Conservation (phyloP, 2,888 invertebrate species). For the Apoda limacodes region DNA sequence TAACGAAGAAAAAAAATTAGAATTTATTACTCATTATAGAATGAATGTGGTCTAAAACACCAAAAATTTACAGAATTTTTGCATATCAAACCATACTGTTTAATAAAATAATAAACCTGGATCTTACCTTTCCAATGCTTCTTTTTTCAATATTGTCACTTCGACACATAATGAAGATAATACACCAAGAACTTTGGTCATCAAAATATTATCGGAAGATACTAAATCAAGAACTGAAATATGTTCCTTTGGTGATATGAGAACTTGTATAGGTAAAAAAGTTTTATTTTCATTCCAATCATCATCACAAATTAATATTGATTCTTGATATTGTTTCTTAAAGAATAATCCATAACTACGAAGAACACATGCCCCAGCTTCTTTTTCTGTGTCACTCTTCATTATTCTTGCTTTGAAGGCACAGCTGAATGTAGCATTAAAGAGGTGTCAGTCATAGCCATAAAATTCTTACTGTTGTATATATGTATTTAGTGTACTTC, state of each 20-base stretch:
- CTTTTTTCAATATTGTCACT: constrained; percentile 74
- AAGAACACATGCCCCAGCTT: constrained; percentile 47
- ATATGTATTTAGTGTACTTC: no score
- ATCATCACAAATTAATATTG: constrained; percentile 26
- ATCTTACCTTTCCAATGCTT: constrained; percentile 72
- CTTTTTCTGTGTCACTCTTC: constrained; percentile 47
- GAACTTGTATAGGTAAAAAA: constrained; percentile 44
- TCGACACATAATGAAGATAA: constrained; percentile 85
- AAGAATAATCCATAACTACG: constrained; percentile 58
- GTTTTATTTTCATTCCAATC: constrained; percentile 45
- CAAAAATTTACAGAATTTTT: no score
- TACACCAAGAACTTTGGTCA: constrained; percentile 83
- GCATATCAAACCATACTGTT: no score
- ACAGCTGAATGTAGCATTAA: no score
- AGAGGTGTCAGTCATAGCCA: no score
- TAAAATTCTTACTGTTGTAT: no score
- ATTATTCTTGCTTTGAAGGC: constrained; percentile 30
- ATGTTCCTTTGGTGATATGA: constrained; percentile 69
- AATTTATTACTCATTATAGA: background rate
- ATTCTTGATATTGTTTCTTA: constrained; percentile 51
- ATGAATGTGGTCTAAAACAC: no score
- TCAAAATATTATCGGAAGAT: constrained; percentile 84
- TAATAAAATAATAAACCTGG: background rate
- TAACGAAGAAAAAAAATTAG: background rate
- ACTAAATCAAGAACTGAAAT: constrained; percentile 76